Evolutionary conservation across 2,797 vertebrate genomes (phyloP).

Genomic region (Catharus ustulatus): DNA sequence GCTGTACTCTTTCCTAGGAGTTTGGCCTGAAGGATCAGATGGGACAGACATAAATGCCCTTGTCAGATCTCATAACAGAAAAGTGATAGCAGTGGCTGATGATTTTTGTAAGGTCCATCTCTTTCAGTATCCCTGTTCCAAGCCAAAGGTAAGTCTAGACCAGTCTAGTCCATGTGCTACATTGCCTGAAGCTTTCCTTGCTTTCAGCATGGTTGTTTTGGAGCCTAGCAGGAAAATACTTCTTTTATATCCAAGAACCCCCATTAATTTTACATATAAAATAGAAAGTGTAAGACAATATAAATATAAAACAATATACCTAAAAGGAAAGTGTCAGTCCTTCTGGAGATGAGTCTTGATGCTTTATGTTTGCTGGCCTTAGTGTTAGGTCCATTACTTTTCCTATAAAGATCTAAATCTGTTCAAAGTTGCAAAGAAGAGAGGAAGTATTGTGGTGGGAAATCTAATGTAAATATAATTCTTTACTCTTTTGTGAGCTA

Average conservation of each 20-base stretch:
- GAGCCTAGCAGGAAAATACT: neutral
- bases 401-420: neutral
- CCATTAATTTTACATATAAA: neutral
- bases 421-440: neutral
- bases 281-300: neutral
- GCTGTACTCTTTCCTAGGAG: constrained; percentile 77
- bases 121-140: constrained; percentile 95
- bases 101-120: constrained; percentile 99
- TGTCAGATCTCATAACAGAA: constrained; percentile 90
- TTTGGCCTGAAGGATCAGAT: constrained; percentile 98
- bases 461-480: neutral
- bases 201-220: neutral
- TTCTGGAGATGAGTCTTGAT: neutral
- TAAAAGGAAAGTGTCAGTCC: neutral
- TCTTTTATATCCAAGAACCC: neutral
- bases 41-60: constrained; percentile 98
- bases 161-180: neutral
- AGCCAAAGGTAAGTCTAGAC: constrained; percentile 85
- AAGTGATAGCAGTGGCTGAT: constrained; percentile 94
- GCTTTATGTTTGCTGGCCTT: neutral
- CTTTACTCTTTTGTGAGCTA: neutral
- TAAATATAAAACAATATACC: neutral
- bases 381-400: neutral
- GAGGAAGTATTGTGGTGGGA: neutral
- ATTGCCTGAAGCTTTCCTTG: neutral